Percentiles rank a stretch among this genome's conserved stretches.
These are phyloP conservation scores for Micromussa lordhowensis DNA, from an alignment of 92 coral and sea anemone species.

Conservation along the genomic window DNA sequence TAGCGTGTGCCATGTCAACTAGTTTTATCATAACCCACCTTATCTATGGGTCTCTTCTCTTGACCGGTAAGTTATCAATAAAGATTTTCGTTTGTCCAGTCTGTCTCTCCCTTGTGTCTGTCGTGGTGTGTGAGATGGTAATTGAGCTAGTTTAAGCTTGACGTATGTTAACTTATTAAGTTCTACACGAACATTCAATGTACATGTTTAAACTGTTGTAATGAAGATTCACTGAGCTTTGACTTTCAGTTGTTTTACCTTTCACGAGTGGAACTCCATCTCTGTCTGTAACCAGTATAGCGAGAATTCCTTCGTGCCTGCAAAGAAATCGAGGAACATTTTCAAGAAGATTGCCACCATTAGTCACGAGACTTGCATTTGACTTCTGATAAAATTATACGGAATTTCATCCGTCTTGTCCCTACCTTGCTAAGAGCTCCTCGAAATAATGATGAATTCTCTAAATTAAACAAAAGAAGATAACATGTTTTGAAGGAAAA, in stretches of 20 bases:
- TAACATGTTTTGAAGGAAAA: neutral
- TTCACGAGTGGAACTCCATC: conserved; percentile 98
- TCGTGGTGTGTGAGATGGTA: too few species aligned
- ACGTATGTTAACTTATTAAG: too few species aligned
- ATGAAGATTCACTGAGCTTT: too few species aligned
- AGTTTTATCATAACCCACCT: too few species aligned
- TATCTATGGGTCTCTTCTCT: too few species aligned
- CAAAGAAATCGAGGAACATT: neutral
- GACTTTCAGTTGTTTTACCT: conserved; percentile 54
- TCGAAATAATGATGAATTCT: conserved; percentile 83
- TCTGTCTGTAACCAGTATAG: conserved; percentile 94
- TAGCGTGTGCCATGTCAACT: too few species aligned
- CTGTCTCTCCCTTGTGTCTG: too few species aligned
- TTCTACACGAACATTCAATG: too few species aligned
- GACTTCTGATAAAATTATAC: neutral
- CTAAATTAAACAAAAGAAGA: conserved; percentile 41
- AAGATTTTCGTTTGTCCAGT: too few species aligned
- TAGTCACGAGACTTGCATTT: conserved; percentile 29
- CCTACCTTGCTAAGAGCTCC: conserved; percentile 72
- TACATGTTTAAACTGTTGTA: too few species aligned
- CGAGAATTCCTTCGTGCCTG: conserved; percentile 91
- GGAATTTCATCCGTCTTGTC: neutral
- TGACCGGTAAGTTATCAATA: too few species aligned
- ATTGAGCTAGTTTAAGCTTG: too few species aligned
- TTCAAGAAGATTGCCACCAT: neutral